These are phyloP conservation scores for Melipona bicolor DNA, from an alignment of 2,888 invertebrate genomes.

Conservation along the genomic window DNA sequence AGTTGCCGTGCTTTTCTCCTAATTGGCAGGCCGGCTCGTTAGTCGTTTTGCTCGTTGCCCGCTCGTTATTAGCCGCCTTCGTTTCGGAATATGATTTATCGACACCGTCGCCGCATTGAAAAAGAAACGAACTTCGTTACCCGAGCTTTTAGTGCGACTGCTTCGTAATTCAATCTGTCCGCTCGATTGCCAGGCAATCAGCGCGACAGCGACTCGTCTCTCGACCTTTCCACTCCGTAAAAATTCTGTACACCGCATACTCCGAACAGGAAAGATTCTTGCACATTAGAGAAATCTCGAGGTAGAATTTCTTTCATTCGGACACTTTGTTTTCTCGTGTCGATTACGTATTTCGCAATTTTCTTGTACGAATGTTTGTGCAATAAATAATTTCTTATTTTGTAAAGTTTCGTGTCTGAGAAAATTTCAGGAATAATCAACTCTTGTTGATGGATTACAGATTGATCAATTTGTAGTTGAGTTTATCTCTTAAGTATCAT, in stretches of 20 bases:
- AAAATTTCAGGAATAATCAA: too few relatives aligned
- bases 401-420: too few relatives aligned
- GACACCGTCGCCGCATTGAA: slow-evolving; percentile 37
- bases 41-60: slow-evolving; percentile 50
- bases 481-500: too few relatives aligned
- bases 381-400: too few relatives aligned
- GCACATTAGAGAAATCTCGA: background rate
- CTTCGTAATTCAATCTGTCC: slow-evolving; percentile 46
- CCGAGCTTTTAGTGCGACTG: slow-evolving; percentile 38
- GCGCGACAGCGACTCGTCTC: background rate
- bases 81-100: slow-evolving; percentile 68
- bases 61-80: slow-evolving; percentile 62
- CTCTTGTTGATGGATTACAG: too few relatives aligned
- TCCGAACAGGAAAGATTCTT: background rate
- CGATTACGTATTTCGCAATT: too few relatives aligned
- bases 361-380: too few relatives aligned
- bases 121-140: slow-evolving; percentile 47
- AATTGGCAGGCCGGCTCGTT: slow-evolving; percentile 64
- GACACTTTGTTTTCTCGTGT: background rate
- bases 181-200: slow-evolving; percentile 41
- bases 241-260: background rate
- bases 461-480: too few relatives aligned
- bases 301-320: background rate
- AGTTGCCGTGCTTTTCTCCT: slow-evolving; percentile 66
- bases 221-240: background rate